Conservation (phyloP, 2,888 invertebrate species). For the Thereva nobilitata region DNA sequence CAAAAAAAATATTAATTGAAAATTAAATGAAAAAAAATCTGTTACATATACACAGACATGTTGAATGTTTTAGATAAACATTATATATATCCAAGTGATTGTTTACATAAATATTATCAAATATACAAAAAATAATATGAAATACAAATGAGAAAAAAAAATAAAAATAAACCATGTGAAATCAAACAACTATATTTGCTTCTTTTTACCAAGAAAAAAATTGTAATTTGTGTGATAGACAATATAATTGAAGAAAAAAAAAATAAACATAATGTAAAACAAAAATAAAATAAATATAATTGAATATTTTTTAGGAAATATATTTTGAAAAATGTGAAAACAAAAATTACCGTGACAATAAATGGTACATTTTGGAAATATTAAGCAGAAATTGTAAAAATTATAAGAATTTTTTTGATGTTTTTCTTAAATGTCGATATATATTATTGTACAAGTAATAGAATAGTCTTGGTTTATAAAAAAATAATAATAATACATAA, state of each 20-base stretch:
- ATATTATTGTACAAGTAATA: too few relatives aligned
- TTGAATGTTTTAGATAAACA: conserved; percentile 36
- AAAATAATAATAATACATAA: too few relatives aligned
- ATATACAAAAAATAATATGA: conserved; percentile 14
- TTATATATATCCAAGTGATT: conserved; percentile 31
- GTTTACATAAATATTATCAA: not conserved
- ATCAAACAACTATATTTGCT: conserved; percentile 11
- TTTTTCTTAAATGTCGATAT: too few relatives aligned
- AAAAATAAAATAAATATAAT: conserved; percentile 14
- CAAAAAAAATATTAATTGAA: conserved; percentile 17
- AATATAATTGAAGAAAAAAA: conserved; percentile 15
- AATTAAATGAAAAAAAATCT: conserved; percentile 5
- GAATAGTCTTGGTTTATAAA: too few relatives aligned
- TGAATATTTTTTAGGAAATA: not conserved
- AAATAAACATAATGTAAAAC: conserved; percentile 10
- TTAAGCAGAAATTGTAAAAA: too few relatives aligned
- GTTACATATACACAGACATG: conserved; percentile 29
- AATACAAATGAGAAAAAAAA: not conserved
- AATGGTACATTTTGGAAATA: too few relatives aligned
- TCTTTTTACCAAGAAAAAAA: conserved; percentile 13
- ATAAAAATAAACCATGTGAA: conserved; percentile 11
- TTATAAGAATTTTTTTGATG: too few relatives aligned
- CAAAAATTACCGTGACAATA: too few relatives aligned
- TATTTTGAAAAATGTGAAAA: too few relatives aligned
- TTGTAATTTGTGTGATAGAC: conserved; percentile 25